These are phyloP conservation scores for Rhinolophus sinicus DNA, from an alignment of 2,113 vertebrate species.

Conservation along the genomic window DNA sequence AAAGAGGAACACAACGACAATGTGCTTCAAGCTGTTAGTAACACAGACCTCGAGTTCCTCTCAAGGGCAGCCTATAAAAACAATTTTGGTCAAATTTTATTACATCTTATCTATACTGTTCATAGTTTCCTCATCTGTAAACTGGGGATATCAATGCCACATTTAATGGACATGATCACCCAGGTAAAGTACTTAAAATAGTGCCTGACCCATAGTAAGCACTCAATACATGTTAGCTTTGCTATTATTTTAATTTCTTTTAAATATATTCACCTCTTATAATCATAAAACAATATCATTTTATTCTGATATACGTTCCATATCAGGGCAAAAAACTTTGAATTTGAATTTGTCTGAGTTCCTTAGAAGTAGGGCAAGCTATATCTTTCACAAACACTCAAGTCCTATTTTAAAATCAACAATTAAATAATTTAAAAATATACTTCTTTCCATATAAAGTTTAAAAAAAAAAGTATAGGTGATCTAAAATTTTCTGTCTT, in stretches of 20 bases:
- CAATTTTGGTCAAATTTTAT: background rate
- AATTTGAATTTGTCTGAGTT: background rate
- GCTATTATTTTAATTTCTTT: constrained; percentile 9
- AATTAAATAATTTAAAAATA: constrained; percentile 35
- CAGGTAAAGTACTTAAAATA: constrained; percentile 23
- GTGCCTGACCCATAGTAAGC: background rate
- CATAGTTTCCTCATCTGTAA: constrained; percentile 18
- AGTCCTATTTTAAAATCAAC: background rate
- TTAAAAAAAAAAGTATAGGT: background rate
- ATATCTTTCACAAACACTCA: background rate
- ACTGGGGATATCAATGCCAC: background rate
- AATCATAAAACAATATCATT: constrained; percentile 28
- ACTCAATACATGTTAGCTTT: background rate
- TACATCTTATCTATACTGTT: background rate
- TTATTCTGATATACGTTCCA: background rate
- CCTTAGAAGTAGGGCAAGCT: constrained; percentile 20
- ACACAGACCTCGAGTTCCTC: background rate
- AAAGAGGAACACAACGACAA: background rate
- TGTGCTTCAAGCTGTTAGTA: background rate
- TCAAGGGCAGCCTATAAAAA: background rate
- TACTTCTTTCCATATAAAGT: constrained; percentile 20
- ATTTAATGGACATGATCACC: background rate
- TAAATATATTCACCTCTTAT: constrained; percentile 14
- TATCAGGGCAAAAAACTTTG: background rate
- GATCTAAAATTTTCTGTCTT: background rate